Evolutionary conservation across 2,888 invertebrate genomes (phyloP), one percentile per base, ranked within the genome.

Genomic region (Tetranychus truncatus): DNA sequence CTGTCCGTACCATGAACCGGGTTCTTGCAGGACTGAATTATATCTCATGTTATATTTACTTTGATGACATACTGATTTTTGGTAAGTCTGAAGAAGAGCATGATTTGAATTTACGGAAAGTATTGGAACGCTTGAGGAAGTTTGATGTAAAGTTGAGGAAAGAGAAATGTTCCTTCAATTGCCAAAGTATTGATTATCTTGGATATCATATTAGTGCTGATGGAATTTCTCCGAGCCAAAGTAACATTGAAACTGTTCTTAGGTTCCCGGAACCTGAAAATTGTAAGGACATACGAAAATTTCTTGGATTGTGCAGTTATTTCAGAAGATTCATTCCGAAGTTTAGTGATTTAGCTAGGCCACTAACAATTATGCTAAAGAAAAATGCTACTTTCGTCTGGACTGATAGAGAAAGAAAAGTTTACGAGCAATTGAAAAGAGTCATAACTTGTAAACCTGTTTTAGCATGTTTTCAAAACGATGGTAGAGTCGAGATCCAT

Each of bases 261-360:
- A 34, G 34, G 34, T 34, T 34, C 34, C 34, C 34, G 34, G 34
- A 34, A 34, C 34, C 34, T 34, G 34, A 3, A 34, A 5, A 0
- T 34, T 34, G 34, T 4, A 34, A 34, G 3, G 34, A 34, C 34
- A 34, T 34, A 4, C 3, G 34, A 3, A 3, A 5, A 3, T 34
- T 34, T 34, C 34, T 34, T 34, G 34, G 34, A 5, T 34, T 34
- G 34, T 34, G 34, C 5, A 34, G 34, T 4, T 34, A 34, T 34
- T 34, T 34, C 3, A 34, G 34, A 4, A 34, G 34, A 34, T 34
- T 34, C 79, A 77, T 82, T 6, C 11, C 20, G 0, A 34, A 8
- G 1, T 66, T 66, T 20, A 9, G 73, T 7, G 20, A 71, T 45
- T 74, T 75, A 7, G 74, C 75, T 9, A 46, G 69, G 4, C 75